Evolutionary conservation across 2,888 invertebrate genomes (phyloP).

Genomic region (Lysandra coridon): DNA sequence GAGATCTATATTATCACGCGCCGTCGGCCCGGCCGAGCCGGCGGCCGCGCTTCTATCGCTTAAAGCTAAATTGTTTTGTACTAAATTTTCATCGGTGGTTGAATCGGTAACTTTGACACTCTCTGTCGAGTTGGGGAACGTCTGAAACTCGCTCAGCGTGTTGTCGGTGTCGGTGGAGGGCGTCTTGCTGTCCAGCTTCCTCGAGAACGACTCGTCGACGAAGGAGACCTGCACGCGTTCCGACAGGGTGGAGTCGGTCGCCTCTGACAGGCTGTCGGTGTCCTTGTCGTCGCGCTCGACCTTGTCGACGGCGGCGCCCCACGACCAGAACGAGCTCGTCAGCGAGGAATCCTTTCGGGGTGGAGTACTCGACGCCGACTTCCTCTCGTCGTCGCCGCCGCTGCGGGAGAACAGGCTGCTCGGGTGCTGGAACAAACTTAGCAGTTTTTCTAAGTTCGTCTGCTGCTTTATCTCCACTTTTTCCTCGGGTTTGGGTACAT

Average conservation of each 20-base stretch:
- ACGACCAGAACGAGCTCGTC: slow-evolving; percentile 74
- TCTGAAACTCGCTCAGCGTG: slow-evolving; percentile 71
- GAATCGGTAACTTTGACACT: slow-evolving; percentile 61
- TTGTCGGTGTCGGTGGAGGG: slow-evolving; percentile 75
- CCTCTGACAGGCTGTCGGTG: slow-evolving; percentile 64
- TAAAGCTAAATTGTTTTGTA: slow-evolving; percentile 76
- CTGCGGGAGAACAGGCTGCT: slow-evolving; percentile 80
- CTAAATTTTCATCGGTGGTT: slow-evolving; percentile 75
- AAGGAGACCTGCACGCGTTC: slow-evolving; percentile 73
- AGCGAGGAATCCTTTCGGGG: slow-evolving; percentile 71
- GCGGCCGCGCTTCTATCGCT: slow-evolving; percentile 58
- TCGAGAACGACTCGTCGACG: slow-evolving; percentile 72
- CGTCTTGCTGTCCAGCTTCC: slow-evolving; percentile 70
- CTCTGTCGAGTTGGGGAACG: slow-evolving; percentile 56
- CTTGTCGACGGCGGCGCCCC: slow-evolving; percentile 65
- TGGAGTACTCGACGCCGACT: slow-evolving; percentile 64
- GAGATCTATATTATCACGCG: slow-evolving; percentile 69
- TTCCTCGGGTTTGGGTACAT: slow-evolving; percentile 64
- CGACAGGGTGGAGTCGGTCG: slow-evolving; percentile 70
- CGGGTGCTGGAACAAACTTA: slow-evolving; percentile 84
- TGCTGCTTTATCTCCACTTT: slow-evolving; percentile 67
- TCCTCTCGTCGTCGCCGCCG: slow-evolving; percentile 67
- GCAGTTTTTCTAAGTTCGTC: slow-evolving; percentile 82
- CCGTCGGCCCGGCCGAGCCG: slow-evolving; percentile 51
- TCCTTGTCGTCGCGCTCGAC: slow-evolving; percentile 56